Evolutionary conservation across 2,113 vertebrate genomes (phyloP), one percentile per base, ranked within the genome.

Genomic region (Trogon melanurus): DNA sequence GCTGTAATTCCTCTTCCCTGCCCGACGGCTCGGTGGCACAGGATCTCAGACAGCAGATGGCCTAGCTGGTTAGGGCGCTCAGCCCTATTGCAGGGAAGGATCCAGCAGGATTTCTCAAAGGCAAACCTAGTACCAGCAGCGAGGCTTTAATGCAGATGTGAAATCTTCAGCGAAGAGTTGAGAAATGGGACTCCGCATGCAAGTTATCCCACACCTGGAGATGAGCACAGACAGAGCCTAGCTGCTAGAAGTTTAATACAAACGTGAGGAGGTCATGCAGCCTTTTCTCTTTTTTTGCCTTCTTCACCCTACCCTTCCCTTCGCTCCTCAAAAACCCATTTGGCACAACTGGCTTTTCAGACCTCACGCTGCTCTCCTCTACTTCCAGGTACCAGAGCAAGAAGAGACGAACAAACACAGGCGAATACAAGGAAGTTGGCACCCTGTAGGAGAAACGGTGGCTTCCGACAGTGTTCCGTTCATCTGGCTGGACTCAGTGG

Each of bases 351-450:
- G 60, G 48, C 47, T 60, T 44, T 56, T 20, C 57, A 50, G 38
- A 81, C 22, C 80, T 96, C 47, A 96, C 13, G 0, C 19, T 71
- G 47, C 14, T 80, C 32, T 80, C 13, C 47, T 74, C 32, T 73
- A 0, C n/a, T 89, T 60, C 26, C 83, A 97, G 97, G 94, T 97
- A 97, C 85, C 87, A 26, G 58, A 94, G 78, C 58, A 96, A 91
- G 78, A 91, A 57, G 79, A 95, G 93, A 71, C 95, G 82, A 64
- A 34, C 69, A 5, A 87, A 93, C 1, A 1, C 65, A 44, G 71
- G 69, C 4, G 72, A 92, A 16, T 97, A 97, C 91, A 90, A 96
- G 69, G 95, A 95, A 30, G 97, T 97, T 34, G 93, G 95, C 73
- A 67, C 78, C 70, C 65, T 96, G 56, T 95, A 97, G 95, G 75